A percentile compares a stretch with the other conserved stretches of the same genome.
Evolutionary conservation across 2,113 vertebrate species (phyloP).

Genomic region (Cololabis saira): DNA sequence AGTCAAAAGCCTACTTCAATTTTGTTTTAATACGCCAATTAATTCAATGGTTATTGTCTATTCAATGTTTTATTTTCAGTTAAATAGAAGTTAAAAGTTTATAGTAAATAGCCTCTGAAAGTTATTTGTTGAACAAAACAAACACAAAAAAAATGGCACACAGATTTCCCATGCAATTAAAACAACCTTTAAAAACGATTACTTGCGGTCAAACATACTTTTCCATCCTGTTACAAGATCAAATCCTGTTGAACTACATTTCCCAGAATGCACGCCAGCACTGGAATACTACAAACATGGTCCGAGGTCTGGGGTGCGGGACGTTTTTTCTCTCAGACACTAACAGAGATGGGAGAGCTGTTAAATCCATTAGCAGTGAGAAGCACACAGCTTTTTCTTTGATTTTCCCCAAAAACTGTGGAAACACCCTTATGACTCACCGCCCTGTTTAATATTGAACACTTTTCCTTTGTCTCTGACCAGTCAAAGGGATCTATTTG

Average conservation of each 20-base stretch:
- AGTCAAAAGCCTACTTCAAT: constrained; percentile 51
- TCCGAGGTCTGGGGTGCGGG: constrained; percentile 41
- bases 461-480: constrained; percentile 62
- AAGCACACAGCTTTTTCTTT: constrained; percentile 44
- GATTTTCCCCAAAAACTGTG: constrained; percentile 56
- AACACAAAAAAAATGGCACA: constrained; percentile 59
- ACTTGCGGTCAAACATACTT: constrained; percentile 42
- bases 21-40: constrained; percentile 27
- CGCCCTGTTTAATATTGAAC: constrained; percentile 62
- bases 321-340: constrained; percentile 42
- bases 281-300: constrained; percentile 47
- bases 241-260: constrained; percentile 21
- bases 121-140: constrained; percentile 47
- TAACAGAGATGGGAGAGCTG: constrained; percentile 50
- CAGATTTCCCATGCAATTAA: constrained; percentile 67
- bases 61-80: constrained; percentile 19
- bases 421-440: constrained; percentile 76
- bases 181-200: constrained; percentile 24
- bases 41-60: constrained; percentile 23
- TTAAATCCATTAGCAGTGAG: constrained; percentile 59
- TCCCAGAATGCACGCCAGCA: constrained; percentile 38
- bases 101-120: constrained; percentile 24
- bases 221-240: constrained; percentile 34
- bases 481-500: constrained; percentile 40
- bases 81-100: constrained; percentile 55